Conservation (phyloP, 2,113 vertebrate species). For the Lagenorhynchus albirostris region DNA sequence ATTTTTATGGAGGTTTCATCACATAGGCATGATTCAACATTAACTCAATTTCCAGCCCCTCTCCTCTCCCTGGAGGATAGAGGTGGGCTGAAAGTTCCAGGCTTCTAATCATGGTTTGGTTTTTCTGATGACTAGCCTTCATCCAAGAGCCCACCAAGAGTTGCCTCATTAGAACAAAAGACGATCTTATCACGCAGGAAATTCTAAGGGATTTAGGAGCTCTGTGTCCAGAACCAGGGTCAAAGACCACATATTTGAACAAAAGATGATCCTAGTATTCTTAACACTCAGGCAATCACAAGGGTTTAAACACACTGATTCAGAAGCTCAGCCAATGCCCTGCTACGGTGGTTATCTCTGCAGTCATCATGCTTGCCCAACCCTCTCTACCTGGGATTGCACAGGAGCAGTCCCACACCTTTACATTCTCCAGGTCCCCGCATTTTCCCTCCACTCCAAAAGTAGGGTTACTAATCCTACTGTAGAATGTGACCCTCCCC, state of each 20-base stretch:
- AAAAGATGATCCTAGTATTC: neutral
- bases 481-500: rapidly evolving
- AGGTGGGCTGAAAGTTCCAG: neutral
- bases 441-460: neutral
- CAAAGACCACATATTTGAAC: neutral
- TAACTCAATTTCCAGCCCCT: neutral
- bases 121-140: neutral
- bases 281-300: neutral
- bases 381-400: neutral
- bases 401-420: neutral
- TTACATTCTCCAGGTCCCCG: neutral
- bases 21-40: neutral
- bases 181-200: neutral
- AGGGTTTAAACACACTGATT: neutral
- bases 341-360: neutral
- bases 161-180: neutral
- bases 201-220: neutral
- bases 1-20: neutral
- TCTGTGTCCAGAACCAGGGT: neutral
- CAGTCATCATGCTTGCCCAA: neutral
- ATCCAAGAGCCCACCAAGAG: neutral
- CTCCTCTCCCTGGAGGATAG: neutral
- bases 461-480: neutral
- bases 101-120: neutral
- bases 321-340: neutral